A percentile compares a stretch with the other conserved stretches of the same genome.
Conservation (phyloP, 2,113 vertebrate species). For the Otis tarda region DNA sequence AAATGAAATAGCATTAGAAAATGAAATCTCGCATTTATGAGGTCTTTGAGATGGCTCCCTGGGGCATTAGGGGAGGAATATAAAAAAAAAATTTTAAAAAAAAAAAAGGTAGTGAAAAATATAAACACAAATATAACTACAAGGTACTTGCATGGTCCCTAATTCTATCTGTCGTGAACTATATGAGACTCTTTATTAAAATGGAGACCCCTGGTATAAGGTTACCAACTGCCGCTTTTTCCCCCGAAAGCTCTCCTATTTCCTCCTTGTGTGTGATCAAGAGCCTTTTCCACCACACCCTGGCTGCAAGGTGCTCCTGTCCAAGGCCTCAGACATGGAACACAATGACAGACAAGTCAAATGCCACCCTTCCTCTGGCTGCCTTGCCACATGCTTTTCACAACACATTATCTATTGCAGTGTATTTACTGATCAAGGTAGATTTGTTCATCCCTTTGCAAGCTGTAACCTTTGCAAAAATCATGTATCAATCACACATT, state of each 20-base stretch:
- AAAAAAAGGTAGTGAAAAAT: not conserved
- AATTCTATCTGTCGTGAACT: slow-evolving; percentile 31
- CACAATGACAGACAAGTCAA: not conserved
- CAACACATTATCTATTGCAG: not conserved
- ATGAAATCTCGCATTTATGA: slow-evolving; percentile 58
- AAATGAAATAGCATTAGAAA: slow-evolving; percentile 71
- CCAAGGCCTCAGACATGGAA: not conserved
- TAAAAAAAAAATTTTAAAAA: too few species aligned
- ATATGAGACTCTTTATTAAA: slow-evolving; percentile 24
- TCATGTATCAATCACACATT: not conserved
- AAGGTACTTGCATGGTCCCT: not conserved
- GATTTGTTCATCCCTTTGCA: not conserved
- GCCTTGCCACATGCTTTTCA: not conserved
- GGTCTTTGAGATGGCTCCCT: slow-evolving; percentile 30
- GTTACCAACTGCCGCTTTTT: not conserved
- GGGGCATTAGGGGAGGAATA: not conserved
- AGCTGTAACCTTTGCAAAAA: not conserved
- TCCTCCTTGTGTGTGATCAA: not conserved
- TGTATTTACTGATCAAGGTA: not conserved
- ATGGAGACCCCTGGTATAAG: not conserved
- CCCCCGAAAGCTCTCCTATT: not conserved
- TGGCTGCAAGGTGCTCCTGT: not conserved
- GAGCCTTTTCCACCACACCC: not conserved
- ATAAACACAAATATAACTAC: slow-evolving; percentile 53
- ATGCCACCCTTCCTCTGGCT: not conserved